A percentile compares a stretch with the other conserved stretches of the same genome.
Evolutionary conservation across 2,888 invertebrate genomes (phyloP).

Genomic region (Margaritifera margaritifera): DNA sequence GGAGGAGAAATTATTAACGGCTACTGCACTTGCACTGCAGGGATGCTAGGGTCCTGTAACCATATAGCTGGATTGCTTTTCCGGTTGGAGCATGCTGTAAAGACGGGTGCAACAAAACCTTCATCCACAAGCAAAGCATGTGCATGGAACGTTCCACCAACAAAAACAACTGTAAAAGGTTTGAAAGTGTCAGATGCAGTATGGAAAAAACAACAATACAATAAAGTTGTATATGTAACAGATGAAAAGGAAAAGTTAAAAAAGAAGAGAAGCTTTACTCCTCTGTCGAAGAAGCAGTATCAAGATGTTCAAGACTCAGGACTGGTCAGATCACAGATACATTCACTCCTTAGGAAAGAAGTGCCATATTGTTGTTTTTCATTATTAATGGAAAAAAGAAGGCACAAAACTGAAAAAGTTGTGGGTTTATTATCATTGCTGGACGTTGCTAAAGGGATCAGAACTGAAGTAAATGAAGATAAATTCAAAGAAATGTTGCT

Average conservation of each 20-base stretch:
- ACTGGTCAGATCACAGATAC: slow-evolving; percentile 4
- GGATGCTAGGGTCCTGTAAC: slow-evolving; percentile 25
- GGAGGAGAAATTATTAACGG: slow-evolving; percentile 11
- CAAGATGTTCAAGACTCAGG: slow-evolving; percentile 1
- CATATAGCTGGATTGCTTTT: slow-evolving; percentile 23
- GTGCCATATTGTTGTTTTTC: slow-evolving; percentile 11
- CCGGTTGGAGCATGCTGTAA: slow-evolving; percentile 18
- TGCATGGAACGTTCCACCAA: slow-evolving; percentile 17
- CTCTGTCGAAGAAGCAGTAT: slow-evolving; percentile 7
- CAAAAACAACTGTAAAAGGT: slow-evolving; percentile 6
- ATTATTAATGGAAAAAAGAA: slow-evolving; percentile 7
- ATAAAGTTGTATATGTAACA: not conserved
- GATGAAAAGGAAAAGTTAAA: not conserved
- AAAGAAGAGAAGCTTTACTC: slow-evolving; percentile 17
- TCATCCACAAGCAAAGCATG: slow-evolving; percentile 1
- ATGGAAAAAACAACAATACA: slow-evolving; percentile 18
- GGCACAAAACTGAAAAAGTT: not conserved
- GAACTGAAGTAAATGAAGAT: no score
- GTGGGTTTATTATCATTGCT: no score
- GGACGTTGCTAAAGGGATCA: no score
- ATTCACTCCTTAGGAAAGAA: slow-evolving; percentile 9
- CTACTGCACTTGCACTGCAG: slow-evolving; percentile 31
- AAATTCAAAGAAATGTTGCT: not conserved
- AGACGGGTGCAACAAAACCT: slow-evolving; percentile 20
- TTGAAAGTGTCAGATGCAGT: not conserved